These are phyloP conservation scores for Aphidius colemani DNA, from an alignment of 2,888 invertebrate species.

Conservation along the genomic window DNA sequence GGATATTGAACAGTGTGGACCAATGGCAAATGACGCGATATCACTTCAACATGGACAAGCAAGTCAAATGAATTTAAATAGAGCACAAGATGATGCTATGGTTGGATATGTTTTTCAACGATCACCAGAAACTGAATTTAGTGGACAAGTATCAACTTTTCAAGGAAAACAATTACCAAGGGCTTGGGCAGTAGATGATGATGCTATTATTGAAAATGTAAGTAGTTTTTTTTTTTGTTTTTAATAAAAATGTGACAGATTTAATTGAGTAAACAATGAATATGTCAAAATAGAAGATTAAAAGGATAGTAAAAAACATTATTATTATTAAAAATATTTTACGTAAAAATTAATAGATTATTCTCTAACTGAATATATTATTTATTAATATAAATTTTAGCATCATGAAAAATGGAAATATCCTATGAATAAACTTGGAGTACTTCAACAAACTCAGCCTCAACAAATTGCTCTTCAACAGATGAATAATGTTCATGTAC, in stretches of 20 bases:
- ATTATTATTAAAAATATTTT: constrained; percentile 1
- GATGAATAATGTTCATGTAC: constrained; percentile 59
- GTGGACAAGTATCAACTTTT: constrained; percentile 64
- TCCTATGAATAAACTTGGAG: constrained; percentile 61
- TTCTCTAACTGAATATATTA: background rate
- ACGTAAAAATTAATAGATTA: background rate
- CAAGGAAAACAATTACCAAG: constrained; percentile 73
- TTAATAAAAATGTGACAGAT: background rate
- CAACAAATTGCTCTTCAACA: constrained; percentile 65
- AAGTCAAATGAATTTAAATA: constrained; percentile 54
- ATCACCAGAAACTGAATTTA: constrained; percentile 80
- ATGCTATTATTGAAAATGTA: constrained; percentile 81
- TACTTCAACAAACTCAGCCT: constrained; percentile 66
- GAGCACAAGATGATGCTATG: constrained; percentile 85
- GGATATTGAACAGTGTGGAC: constrained; percentile 57
- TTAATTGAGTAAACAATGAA: too few relatives aligned
- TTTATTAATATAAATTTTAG: constrained; percentile 62
- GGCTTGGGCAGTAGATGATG: constrained; percentile 86
- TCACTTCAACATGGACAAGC: constrained; percentile 56
- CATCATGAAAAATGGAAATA: constrained; percentile 88
- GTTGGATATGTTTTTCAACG: constrained; percentile 91
- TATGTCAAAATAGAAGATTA: too few relatives aligned
- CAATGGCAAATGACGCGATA: constrained; percentile 58
- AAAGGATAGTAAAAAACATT: background rate
- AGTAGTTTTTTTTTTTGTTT: constrained; percentile 58